Conservation (phyloP, 2,113 vertebrate genomes). For the Myotis yumanensis region DNA sequence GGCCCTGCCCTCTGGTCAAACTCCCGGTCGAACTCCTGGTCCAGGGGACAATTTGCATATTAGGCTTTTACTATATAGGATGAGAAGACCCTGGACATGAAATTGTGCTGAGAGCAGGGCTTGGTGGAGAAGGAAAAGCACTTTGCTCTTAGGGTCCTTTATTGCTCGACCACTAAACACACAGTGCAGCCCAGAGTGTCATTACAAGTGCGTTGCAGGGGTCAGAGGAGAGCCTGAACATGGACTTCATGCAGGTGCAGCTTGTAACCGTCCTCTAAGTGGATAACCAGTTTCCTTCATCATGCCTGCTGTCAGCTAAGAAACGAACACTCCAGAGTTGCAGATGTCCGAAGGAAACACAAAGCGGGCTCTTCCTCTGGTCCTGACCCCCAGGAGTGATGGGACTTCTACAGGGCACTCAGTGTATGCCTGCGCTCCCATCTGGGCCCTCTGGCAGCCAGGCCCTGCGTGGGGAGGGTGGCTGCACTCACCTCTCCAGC, state of each 20-base stretch:
- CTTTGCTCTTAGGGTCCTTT: constrained; percentile 54
- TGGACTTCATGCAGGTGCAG: background rate
- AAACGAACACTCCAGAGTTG: constrained; percentile 24
- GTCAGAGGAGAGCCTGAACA: constrained; percentile 44
- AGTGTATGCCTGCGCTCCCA: fast-evolving
- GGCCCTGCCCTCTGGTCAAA: no score
- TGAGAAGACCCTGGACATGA: constrained; percentile 72
- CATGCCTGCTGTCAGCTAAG: background rate
- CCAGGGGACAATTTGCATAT: no score
- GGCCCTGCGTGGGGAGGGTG: fast-evolving
- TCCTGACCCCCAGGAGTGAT: fast-evolving
- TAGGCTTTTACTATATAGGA: constrained; percentile 19
- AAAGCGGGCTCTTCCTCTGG: background rate
- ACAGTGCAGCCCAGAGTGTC: constrained; percentile 37
- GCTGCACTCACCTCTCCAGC: fast-evolving
- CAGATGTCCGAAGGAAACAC: constrained; percentile 39
- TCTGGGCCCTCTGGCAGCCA: fast-evolving
- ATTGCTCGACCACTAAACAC: background rate
- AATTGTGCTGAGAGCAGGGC: constrained; percentile 71
- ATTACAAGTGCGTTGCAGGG: background rate
- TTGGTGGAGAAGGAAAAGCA: constrained; percentile 28
- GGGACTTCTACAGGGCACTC: fast-evolving
- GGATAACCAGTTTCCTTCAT: constrained; percentile 37
- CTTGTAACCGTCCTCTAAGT: background rate
- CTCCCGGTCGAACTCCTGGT: no score